Conservation (phyloP, 2,797 vertebrate genomes). For the Anabacerthia variegaticeps region DNA sequence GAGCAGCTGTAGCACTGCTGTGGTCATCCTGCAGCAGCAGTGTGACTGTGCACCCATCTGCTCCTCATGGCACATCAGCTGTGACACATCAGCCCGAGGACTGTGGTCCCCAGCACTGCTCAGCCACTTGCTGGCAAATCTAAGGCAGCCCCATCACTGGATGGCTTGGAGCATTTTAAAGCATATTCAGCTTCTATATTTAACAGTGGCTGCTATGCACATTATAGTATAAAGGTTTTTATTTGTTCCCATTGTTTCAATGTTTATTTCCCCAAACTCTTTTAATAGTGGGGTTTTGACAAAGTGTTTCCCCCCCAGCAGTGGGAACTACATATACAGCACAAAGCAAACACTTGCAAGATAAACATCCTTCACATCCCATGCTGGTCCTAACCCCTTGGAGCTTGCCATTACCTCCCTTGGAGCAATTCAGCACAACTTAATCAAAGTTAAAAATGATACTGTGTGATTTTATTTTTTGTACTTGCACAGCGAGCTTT, state of each 20-base stretch:
- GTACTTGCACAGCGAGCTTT: constrained; percentile 39
- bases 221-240: background rate
- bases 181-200: background rate
- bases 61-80: background rate
- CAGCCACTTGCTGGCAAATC: background rate
- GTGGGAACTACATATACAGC: background rate
- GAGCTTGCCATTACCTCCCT: constrained; percentile 28
- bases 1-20: background rate
- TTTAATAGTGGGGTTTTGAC: background rate
- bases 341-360: constrained; percentile 53
- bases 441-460: constrained; percentile 59
- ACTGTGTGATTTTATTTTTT: constrained; percentile 55
- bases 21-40: background rate
- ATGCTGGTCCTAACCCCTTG: background rate
- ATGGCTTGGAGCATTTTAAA: background rate
- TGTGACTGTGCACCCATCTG: accelerated
- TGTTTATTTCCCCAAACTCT: constrained; percentile 25
- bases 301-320: constrained; percentile 36
- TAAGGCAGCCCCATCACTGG: accelerated
- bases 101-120: accelerated
- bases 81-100: accelerated
- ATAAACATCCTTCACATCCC: constrained; percentile 47
- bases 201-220: background rate
- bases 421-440: constrained; percentile 47
- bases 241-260: constrained; percentile 12